Base-by-base conservation (phyloP, 1,140 invertebrate genomes). In the Drosophila eugracilis region DNA sequence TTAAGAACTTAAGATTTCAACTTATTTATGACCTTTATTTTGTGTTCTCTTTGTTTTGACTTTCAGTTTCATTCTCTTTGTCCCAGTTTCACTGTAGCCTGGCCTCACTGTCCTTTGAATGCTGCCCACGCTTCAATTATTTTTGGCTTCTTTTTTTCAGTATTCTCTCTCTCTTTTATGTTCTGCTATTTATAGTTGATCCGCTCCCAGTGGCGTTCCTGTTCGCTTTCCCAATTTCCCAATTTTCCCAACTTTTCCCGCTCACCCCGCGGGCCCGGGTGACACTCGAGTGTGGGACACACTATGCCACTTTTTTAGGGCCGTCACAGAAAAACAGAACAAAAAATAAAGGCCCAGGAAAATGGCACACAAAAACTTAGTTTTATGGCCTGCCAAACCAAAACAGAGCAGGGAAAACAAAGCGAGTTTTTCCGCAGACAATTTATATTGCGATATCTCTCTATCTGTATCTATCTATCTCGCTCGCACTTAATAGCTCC, bases 111-210 rank as follows among this genome's bases (percentile, higher is more conserved):
- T 70, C n/a, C 17, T 55, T 66, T 59, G 47, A 37, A 48, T 48
- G 36, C 65, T 80, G 59, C 80, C 70, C 75, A 71, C 80, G 66
- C 80, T 52, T 52, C 58, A 48, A 53, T 72, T 71, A 52, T 50
- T 54, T 85, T 75, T 59, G 48, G 42, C 59, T 45, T 53, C 49
- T 66, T 67, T 42, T 58, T 78, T 53, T 71, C 32, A 26, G 45
- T 17, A 42, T 39, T 53, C 41, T 32, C 69, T 74, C 69, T 74
- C 54, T 45, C 52, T 75, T 52, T 75, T 34, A 53, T 55, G 48
- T 44, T 63, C 17, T 24, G 71, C 63, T 85, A 86, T 85, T 86
- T 77, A 53, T 85, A 80, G 81, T 37, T 30, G 36, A 37, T 62
- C 55, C 47, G 58, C 62, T 72, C 53, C 48, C 60, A 67, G 47